A percentile compares a stretch with the other conserved stretches of the same genome.
These are phyloP conservation scores for Phainopepla nitens DNA, from an alignment of 2,113 vertebrate species.

Conservation along the genomic window DNA sequence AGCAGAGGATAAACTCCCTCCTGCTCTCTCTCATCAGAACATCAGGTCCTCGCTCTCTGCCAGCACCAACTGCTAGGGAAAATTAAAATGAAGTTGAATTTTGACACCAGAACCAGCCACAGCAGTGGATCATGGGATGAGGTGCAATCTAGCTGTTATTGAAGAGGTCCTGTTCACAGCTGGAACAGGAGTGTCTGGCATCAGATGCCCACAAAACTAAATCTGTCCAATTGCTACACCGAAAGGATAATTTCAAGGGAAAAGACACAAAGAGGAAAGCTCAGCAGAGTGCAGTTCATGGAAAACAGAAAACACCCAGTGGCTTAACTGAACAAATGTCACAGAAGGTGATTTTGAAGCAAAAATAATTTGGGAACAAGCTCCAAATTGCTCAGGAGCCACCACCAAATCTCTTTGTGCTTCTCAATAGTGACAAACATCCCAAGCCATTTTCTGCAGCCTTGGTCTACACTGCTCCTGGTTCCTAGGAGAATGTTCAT, in stretches of 20 bases:
- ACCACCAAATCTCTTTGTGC: neutral
- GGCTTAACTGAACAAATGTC: neutral
- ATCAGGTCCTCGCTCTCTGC: neutral
- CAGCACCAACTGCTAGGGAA: neutral
- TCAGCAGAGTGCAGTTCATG: neutral
- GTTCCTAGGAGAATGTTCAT: rapidly evolving
- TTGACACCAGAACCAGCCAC: neutral
- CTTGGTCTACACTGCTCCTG: neutral
- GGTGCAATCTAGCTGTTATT: neutral
- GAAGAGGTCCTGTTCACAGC: neutral
- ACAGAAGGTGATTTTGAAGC: neutral
- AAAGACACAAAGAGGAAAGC: neutral
- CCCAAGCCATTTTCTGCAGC: neutral
- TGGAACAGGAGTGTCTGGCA: neutral
- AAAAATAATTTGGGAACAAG: neutral
- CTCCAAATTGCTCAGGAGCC: neutral
- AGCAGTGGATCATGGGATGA: neutral
- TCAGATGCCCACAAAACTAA: neutral
- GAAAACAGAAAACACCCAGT: neutral
- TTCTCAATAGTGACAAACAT: neutral
- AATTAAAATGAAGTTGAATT: neutral
- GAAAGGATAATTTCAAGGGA: neutral
- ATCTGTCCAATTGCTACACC: neutral
- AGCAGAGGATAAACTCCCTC: neutral
- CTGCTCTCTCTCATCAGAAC: neutral